Base-by-base conservation (phyloP, 2,797 vertebrate species). In the Jordanella pulchra region DNA sequence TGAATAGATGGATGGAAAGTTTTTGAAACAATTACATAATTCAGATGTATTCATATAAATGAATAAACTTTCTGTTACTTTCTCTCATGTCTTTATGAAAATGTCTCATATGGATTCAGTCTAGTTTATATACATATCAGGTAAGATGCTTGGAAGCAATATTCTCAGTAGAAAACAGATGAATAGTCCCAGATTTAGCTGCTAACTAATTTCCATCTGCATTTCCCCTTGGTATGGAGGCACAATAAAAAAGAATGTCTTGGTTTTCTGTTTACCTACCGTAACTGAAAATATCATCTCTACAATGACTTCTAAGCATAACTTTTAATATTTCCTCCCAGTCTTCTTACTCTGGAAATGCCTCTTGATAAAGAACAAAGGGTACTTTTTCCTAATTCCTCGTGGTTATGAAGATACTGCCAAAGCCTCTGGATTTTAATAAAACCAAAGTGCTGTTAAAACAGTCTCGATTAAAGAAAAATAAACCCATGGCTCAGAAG, bases 371-470 rank as follows among this genome's bases (percentile, higher is more conserved):
- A 56, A 51, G 30, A 9, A 55, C 35, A 13, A 13, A 48, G 30
- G 13, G 44, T n/a, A 21, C 58, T 23, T 48, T 32, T 67, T 76
- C 53, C 60, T 68, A 23, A 30, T 60, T 53, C 47, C n/a, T 55
- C 27, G 35, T 35, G 27, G 28, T 44, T 35, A 50, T 65, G 18
- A 69, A 54, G n/a, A 21, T 65, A 0, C 53, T 48, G n/a, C 63
- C 48, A 13, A 13, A 50, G 44, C 54, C 60, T 81, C n/a, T 50
- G 2, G 44, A 9, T 72, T 69, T 79, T 80, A 71, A 80, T 76
- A 65, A 77, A 79, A 50, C 32, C 25, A 60, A 73, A 67, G 17
- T 54, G 51, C 47, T 54, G 10, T 61, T 18, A 79, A 77, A 84
- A 63, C 23, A 25, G 42, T 68, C 51, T 23, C 53, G 6, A 42